Evolutionary conservation across 2,888 invertebrate species (phyloP), one percentile per base, ranked within the genome.

Genomic region (Cataglyphis rosenhaueri): DNA sequence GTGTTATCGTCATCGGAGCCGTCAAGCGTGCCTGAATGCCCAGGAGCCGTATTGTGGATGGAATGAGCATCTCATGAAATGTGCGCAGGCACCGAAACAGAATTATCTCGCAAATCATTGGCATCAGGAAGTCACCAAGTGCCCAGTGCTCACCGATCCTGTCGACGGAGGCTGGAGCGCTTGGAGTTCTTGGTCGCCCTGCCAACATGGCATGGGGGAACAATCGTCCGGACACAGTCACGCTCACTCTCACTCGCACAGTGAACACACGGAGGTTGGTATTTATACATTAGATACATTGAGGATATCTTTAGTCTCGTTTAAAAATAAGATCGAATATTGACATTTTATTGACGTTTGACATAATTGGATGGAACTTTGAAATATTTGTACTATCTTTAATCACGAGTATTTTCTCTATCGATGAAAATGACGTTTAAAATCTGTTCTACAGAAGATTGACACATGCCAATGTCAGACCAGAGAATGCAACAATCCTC

Each of bases 21-120:
- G 96, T 73, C 95, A 96, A 10, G 96, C 97, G 9, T 99, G 99
- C 93, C 93, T 97, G 61, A 97, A 97, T 89, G 97, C 98, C 0
- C 97, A 97, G 95, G 99, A 99, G 95, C 99, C 99, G 0, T 98
- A 99, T 93, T 99, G 99, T 94, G 99, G 98, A 0, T 99, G 99
- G 99, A 97, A 98, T 94, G 97, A 97, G 87, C 95, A 96, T 6
- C 95, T 96, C 18, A 97, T 97, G 88, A 95, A 95, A 29, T 99
- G 99, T 92, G 96, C 97, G 0, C 95, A 96, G 0, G 96, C 97
- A 0, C 97, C 97, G 0, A 95, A 95, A 87, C 95, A 95, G 59
- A 96, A 96, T 91, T 96, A 96, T 15, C 93, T 96, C 65, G 96
- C 95, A 2, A 95, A 96, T 9, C 96, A 96, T 91, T 98, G 98